Conservation (phyloP, 2,888 invertebrate species). For the Andrena haemorrhoa region DNA sequence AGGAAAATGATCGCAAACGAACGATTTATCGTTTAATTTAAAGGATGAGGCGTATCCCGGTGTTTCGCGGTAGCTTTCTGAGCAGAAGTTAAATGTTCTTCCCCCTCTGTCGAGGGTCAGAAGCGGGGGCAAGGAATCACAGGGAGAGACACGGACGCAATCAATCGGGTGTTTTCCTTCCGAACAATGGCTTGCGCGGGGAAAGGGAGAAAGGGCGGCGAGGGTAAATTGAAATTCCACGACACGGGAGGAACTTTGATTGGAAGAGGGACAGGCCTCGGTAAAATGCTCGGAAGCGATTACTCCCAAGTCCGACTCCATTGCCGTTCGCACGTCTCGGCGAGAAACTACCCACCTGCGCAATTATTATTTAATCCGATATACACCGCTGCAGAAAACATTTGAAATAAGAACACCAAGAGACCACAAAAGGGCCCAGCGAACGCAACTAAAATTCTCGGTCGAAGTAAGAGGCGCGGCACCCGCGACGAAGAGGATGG, state of each 20-base stretch:
- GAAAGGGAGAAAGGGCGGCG: conserved; percentile 33
- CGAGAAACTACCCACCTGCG: not conserved
- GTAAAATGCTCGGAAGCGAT: not conserved
- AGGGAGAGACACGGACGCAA: conserved; percentile 43
- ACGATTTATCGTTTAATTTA: not conserved
- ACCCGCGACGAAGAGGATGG: not conserved
- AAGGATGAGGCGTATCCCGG: not conserved
- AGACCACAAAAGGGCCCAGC: not conserved
- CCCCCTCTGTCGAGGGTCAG: conserved; percentile 31
- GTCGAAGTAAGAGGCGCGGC: conserved; percentile 15
- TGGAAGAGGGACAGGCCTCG: conserved; percentile 42
- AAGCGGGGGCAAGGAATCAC: conserved; percentile 40
- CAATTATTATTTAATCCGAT: not conserved
- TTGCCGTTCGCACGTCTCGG: not conserved
- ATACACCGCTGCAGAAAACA: not conserved
- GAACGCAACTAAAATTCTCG: conserved; percentile 40
- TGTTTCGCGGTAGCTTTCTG: conserved; percentile 10
- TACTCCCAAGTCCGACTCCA: not conserved
- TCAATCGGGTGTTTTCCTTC: conserved; percentile 62
- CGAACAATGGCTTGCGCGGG: conserved; percentile 40
- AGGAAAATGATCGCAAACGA: not conserved
- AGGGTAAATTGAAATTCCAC: conserved; percentile 66
- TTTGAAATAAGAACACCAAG: not conserved
- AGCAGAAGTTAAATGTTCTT: conserved; percentile 25
- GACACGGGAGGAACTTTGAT: conserved; percentile 66